Percentiles rank a stretch among this genome's conserved stretches.
Conservation (phyloP, 2,113 vertebrate genomes). For the Tichodroma muraria region DNA sequence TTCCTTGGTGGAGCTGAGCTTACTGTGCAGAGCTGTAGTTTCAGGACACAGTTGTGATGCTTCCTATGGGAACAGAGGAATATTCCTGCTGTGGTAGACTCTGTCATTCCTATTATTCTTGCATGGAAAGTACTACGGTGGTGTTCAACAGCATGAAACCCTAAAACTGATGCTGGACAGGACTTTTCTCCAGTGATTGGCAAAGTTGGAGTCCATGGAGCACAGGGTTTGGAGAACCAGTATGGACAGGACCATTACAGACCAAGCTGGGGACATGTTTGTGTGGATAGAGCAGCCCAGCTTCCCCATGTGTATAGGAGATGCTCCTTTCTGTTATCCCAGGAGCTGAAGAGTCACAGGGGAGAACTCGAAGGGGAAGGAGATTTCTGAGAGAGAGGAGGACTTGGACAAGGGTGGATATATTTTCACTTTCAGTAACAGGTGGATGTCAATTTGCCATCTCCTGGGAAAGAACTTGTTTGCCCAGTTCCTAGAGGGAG, state of each 20-base stretch:
- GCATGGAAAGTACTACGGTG: not conserved
- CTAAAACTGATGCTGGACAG: not conserved
- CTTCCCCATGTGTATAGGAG: accelerated
- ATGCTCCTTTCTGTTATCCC: not conserved
- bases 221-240: not conserved
- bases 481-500: not conserved
- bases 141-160: not conserved
- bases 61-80: not conserved
- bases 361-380: not conserved
- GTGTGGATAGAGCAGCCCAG: not conserved
- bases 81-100: not conserved
- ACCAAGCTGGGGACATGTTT: not conserved
- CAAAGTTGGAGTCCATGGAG: not conserved
- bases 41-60: not conserved
- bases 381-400: not conserved
- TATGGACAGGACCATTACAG: not conserved
- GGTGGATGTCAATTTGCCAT: no score
- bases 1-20: not conserved
- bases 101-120: not conserved
- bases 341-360: not conserved
- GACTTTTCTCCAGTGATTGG: not conserved
- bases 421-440: not conserved
- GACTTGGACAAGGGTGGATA: not conserved
- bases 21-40: not conserved
- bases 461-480: not conserved